These are phyloP conservation scores for Rotaria sp. DNA, from an alignment of 2,888 invertebrate species.

Conservation along the genomic window DNA sequence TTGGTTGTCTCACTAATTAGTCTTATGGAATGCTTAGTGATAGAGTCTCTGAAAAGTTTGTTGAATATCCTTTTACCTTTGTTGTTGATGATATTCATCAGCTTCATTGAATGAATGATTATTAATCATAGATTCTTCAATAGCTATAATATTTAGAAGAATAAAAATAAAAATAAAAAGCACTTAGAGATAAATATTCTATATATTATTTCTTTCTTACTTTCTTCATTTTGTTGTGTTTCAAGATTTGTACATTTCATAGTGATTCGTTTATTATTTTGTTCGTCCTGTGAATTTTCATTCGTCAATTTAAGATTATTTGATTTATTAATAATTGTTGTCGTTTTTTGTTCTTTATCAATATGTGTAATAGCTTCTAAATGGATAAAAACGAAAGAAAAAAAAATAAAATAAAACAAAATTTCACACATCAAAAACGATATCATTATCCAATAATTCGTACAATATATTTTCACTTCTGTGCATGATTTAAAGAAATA, in stretches of 20 bases:
- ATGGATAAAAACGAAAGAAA: too few relatives aligned
- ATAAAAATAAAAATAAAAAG: not conserved
- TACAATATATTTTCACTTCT: not conserved
- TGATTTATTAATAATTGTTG: not conserved
- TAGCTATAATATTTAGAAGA: not conserved
- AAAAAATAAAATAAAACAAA: not conserved
- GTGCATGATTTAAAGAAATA: not conserved
- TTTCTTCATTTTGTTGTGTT: not conserved
- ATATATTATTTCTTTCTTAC: not conserved
- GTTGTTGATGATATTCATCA: not conserved
- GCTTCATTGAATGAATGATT: not conserved
- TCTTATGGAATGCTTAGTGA: too few relatives aligned
- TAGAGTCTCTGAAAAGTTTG: too few relatives aligned
- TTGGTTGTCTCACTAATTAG: too few relatives aligned
- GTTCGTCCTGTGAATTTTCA: not conserved
- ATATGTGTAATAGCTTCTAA: too few relatives aligned
- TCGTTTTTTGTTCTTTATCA: not conserved
- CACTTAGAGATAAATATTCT: too few relatives aligned
- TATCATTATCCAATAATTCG: not conserved
- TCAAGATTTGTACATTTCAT: not conserved
- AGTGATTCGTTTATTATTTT: not conserved
- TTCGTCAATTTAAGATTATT: not conserved
- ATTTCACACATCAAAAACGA: not conserved
- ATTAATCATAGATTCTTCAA: not conserved
- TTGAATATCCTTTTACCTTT: not conserved